Evolutionary conservation across 92 coral and sea anemone species (phyloP).

Genomic region (Epizoanthus illoricatus): DNA sequence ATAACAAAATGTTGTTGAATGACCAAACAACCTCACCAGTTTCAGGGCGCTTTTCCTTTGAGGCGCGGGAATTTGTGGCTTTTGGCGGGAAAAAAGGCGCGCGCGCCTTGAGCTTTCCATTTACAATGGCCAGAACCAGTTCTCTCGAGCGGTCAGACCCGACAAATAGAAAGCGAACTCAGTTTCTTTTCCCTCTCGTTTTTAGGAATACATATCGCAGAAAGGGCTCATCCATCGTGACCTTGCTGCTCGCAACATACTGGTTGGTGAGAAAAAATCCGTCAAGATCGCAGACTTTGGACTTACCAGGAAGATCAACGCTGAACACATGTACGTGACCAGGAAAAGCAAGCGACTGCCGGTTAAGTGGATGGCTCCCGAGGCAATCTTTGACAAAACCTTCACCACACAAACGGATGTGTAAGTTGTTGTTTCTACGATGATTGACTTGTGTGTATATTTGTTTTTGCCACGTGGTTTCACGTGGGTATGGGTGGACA

Average conservation of each 20-base stretch:
- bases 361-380: constrained; percentile 38
- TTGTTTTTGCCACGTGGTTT: no score
- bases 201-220: constrained; percentile 35
- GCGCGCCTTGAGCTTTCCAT: no score
- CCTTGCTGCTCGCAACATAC: constrained; percentile 35
- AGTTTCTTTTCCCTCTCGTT: neutral
- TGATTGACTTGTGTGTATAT: neutral
- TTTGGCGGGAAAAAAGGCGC: no score
- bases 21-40: no score
- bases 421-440: neutral
- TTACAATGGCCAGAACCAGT: no score
- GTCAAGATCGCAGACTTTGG: constrained; percentile 38
- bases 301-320: constrained; percentile 34
- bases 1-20: no score
- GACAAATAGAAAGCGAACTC: no score
- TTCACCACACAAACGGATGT: constrained; percentile 35
- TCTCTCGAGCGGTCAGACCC: no score
- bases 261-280: constrained; percentile 29
- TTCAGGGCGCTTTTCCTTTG: no score
- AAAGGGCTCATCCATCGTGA: constrained; percentile 39
- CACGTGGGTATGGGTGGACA: no score
- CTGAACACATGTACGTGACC: constrained; percentile 32
- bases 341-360: constrained; percentile 26
- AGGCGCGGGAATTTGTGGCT: no score
- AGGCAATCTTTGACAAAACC: constrained; percentile 28